Conservation (phyloP, 2,888 invertebrate genomes). For the Chalcis sispes region DNA sequence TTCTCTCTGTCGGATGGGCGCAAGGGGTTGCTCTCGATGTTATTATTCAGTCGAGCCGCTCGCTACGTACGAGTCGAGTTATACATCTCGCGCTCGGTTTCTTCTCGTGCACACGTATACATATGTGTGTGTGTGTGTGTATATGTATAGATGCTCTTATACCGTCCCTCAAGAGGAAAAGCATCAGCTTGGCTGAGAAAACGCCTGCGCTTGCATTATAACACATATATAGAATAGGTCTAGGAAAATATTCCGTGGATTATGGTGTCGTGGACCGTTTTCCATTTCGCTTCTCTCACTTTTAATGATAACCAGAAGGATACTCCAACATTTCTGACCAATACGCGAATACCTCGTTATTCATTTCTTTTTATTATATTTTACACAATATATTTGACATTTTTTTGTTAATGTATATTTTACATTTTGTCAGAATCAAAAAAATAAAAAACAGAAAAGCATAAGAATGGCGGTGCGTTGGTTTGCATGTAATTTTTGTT, state of each 20-base stretch:
- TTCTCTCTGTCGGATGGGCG: not conserved
- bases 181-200: not conserved
- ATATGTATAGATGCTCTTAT: not conserved
- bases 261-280: constrained; percentile 21
- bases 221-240: not conserved
- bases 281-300: not conserved
- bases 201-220: not conserved
- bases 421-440: constrained; percentile 10
- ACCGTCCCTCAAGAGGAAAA: not conserved
- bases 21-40: constrained; percentile 41
- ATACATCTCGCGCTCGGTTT: too few species aligned
- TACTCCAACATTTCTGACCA: constrained; percentile 36
- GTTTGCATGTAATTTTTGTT: too few species aligned
- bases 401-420: constrained; percentile 21
- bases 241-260: constrained; percentile 23
- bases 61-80: not conserved
- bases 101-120: too few species aligned
- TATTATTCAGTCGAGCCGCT: constrained; percentile 30
- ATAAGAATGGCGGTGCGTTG: too few species aligned
- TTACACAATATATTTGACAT: not conserved
- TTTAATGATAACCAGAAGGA: constrained; percentile 35
- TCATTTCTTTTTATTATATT: not conserved
- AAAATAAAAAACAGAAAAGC: too few species aligned
- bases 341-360: too few species aligned
- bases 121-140: not conserved